Conservation (phyloP, 1,140 invertebrate species). For the Batillaria attramentaria region DNA sequence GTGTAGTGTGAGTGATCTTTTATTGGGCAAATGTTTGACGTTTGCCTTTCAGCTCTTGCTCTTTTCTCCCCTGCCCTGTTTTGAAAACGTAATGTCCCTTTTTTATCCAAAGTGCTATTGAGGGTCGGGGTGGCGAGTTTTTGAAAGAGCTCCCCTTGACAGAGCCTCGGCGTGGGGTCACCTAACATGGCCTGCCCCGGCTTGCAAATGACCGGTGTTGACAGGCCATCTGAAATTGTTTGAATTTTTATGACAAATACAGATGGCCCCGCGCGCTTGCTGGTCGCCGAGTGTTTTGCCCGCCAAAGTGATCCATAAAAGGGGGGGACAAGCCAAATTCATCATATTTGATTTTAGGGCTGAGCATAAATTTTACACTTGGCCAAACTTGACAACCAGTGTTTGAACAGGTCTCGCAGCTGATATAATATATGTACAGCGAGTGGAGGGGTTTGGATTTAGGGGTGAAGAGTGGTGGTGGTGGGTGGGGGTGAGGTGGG, state of each 20-base stretch:
- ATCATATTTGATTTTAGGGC: slow-evolving; percentile 26
- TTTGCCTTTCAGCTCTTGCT: too few species aligned
- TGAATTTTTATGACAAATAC: slow-evolving; percentile 26
- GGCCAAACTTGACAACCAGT: slow-evolving; percentile 8
- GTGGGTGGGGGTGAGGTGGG: not conserved
- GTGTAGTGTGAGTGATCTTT: too few species aligned
- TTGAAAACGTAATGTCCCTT: too few species aligned
- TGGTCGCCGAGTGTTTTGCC: not conserved
- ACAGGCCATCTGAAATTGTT: slow-evolving; percentile 15
- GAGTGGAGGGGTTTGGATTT: not conserved
- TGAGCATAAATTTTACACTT: slow-evolving; percentile 24
- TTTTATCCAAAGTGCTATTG: too few species aligned
- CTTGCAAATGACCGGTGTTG: not conserved
- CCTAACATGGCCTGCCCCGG: not conserved
- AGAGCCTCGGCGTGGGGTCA: too few species aligned
- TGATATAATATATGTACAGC: slow-evolving; percentile 14
- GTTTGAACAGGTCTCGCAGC: slow-evolving; percentile 13
- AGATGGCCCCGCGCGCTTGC: slow-evolving; percentile 7
- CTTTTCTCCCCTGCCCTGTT: too few species aligned
- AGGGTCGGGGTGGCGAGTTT: too few species aligned
- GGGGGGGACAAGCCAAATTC: slow-evolving; percentile 4
- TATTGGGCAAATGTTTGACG: too few species aligned
- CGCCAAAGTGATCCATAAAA: not conserved
- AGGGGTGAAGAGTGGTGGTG: not conserved
- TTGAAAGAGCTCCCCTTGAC: too few species aligned